Evolutionary conservation across 2,797 vertebrate genomes (phyloP), one percentile per base, ranked within the genome.

Genomic region (Rhinella marina): DNA sequence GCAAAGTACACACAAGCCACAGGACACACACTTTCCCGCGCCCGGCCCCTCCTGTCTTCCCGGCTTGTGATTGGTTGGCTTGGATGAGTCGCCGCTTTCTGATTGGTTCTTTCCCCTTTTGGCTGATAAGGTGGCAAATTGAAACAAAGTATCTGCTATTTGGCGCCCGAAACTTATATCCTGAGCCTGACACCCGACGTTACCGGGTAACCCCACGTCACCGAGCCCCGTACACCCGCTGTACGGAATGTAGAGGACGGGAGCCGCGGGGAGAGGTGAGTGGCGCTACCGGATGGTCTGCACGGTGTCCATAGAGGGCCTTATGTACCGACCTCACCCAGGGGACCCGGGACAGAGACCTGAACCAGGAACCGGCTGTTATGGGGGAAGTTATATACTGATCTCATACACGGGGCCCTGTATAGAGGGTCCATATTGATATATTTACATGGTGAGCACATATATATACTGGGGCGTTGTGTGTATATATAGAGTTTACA

Each of bases 121-220:
- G 10, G 27, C 11, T 12, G 25, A 27, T 41, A 59, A 57, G 54
- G 86, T 64, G 86, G 81, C 80, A 87, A 87, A 78, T 82, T 87
- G 70, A 64, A 84, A 83, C 75, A 84, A 84, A 54, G 41, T n/a
- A 52, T 48, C 62, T 29, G 25, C 77, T 54, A 27, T 85, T 84
- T 88, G 77, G 77, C 87, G 87, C 87, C 64, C 83, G 87, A 81
- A 88, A 88, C 82, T 7, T 0, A 1, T 21, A 72, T 32, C 41
- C 68, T n/a, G 5, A 41, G 16, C 21, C 57, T 23, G 29, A 82
- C 62, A 68, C 81, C 57, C 81, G 66, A 32, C 27, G 21, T 32
- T 32, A 59, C 25, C 56, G 78, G 13, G 52, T 25, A 29, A 50
- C 12, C 23, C 62, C n/a, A 8, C 0, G 27, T 3, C 16, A 1